Evolutionary conservation across 1,140 invertebrate species (phyloP).

Genomic region (Pseudachorutes palmiensis): DNA sequence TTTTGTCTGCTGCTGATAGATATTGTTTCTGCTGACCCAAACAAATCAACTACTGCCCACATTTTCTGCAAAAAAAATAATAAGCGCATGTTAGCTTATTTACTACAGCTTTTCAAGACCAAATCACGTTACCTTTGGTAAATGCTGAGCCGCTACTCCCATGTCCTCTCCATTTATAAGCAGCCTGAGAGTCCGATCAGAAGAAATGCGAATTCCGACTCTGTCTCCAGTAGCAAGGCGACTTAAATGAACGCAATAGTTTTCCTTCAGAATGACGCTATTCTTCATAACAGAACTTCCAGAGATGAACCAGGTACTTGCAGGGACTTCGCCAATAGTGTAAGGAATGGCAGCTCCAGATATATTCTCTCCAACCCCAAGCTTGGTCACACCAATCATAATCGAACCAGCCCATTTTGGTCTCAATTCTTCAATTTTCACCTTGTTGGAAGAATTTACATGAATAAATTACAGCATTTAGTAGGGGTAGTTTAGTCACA

Average conservation of each 20-base stretch:
- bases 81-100: too few species aligned
- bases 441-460: slow-evolving; percentile 45
- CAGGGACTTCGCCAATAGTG: slow-evolving; percentile 42
- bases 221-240: slow-evolving; percentile 63
- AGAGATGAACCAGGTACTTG: slow-evolving; percentile 47
- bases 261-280: slow-evolving; percentile 50
- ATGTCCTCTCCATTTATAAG: slow-evolving; percentile 74
- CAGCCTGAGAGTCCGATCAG: slow-evolving; percentile 49
- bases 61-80: slow-evolving; percentile 52
- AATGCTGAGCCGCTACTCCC: slow-evolving; percentile 66
- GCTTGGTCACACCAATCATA: slow-evolving; percentile 64
- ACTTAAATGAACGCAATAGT: slow-evolving; percentile 65
- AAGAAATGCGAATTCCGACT: slow-evolving; percentile 47
- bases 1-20: slow-evolving; percentile 11
- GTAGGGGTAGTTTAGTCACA: background rate
- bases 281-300: slow-evolving; percentile 54
- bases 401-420: slow-evolving; percentile 64
- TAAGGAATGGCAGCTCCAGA: slow-evolving; percentile 53
- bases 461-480: background rate
- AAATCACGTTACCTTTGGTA: slow-evolving; percentile 54
- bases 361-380: slow-evolving; percentile 54
- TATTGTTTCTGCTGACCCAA: slow-evolving; percentile 50
- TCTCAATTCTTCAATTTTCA: slow-evolving; percentile 55
- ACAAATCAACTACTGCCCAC: slow-evolving; percentile 65
- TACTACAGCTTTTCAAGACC: background rate